These are phyloP conservation scores for Zootermopsis nevadensis DNA, from an alignment of 2,888 invertebrate genomes.

Conservation along the genomic window DNA sequence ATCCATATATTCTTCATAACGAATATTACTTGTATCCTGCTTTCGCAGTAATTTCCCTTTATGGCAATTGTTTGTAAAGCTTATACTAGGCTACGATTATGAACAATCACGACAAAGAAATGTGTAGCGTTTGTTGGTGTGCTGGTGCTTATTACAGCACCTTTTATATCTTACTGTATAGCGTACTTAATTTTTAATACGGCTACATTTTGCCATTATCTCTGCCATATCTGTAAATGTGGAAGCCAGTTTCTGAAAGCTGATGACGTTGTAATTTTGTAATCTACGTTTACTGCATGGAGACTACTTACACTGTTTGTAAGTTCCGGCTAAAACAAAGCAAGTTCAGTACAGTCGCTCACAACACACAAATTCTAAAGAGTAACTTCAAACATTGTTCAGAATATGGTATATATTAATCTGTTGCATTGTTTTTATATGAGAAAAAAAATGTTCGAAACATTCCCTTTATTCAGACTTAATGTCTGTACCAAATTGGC, in stretches of 20 bases:
- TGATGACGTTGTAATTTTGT: constrained; percentile 43
- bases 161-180: constrained; percentile 29
- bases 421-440: too few species aligned
- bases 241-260: constrained; percentile 10
- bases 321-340: background rate
- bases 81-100: background rate
- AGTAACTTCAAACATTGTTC: too few species aligned
- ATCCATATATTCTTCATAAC: background rate
- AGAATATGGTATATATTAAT: too few species aligned
- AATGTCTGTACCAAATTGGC: too few species aligned
- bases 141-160: constrained; percentile 2
- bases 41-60: background rate
- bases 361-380: too few species aligned
- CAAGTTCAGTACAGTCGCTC: too few species aligned
- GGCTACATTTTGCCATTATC: constrained; percentile 64
- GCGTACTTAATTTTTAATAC: constrained; percentile 63
- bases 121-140: background rate
- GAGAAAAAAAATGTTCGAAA: too few species aligned
- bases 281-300: constrained; percentile 33
- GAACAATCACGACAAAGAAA: constrained; percentile 27
- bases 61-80: background rate
- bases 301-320: constrained; percentile 28
- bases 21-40: background rate
- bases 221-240: constrained; percentile 53
- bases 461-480: too few species aligned